phyloP scores from a whole-genome alignment of 2,797 vertebrate species.

The Cryptoprocta ferox region DNA sequence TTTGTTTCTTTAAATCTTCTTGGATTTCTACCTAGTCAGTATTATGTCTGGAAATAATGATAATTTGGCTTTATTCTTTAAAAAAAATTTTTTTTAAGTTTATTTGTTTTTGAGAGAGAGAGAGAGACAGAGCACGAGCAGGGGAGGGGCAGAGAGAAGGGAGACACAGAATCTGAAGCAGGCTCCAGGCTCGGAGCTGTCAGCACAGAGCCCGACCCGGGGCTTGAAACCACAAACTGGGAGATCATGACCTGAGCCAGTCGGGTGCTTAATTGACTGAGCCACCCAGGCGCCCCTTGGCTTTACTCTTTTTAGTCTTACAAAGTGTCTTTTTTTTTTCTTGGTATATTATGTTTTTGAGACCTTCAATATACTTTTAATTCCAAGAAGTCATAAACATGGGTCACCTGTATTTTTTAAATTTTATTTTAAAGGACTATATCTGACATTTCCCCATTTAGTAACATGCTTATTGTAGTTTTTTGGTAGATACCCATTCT shows the following conservation, averaged over 20 bases:
- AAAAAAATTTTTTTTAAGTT: too few relatives aligned
- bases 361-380: not conserved
- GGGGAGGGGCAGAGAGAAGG: too few relatives aligned
- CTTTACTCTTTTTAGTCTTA: not conserved
- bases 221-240: too few relatives aligned
- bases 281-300: not conserved
- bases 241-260: too few relatives aligned
- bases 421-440: not conserved
- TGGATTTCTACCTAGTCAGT: not conserved
- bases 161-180: too few relatives aligned
- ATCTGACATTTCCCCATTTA: not conserved
- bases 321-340: not conserved
- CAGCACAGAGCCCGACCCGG: too few relatives aligned
- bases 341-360: not conserved
- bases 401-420: not conserved
- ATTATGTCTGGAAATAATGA: slow-evolving; percentile 1
- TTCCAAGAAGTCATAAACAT: not conserved
- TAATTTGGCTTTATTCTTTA: not conserved
- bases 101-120: too few relatives aligned
- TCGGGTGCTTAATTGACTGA: too few relatives aligned
- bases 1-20: not conserved
- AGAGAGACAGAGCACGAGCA: too few relatives aligned
- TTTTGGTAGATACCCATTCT: not conserved
- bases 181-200: too few relatives aligned
- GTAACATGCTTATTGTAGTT: not conserved